A percentile compares a stretch with the other conserved stretches of the same genome.
Conservation (phyloP, 1,140 invertebrate genomes). For the Eurosta solidaginis region DNA sequence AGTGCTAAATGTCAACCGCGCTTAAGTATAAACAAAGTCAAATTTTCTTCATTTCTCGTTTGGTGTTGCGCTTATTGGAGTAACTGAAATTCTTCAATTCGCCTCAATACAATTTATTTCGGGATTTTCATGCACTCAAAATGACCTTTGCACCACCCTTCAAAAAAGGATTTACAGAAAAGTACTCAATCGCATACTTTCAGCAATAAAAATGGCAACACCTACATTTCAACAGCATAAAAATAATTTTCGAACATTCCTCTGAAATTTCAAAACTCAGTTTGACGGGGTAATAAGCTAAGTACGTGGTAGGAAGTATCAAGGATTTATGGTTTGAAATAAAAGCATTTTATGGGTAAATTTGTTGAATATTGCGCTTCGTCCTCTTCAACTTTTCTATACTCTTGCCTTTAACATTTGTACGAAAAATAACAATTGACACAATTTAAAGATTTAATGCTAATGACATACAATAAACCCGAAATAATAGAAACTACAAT, state of each 20-base stretch:
- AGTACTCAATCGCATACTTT: neutral
- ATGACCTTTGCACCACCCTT: neutral
- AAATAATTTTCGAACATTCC: neutral
- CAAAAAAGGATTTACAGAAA: neutral
- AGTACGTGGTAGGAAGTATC: too few species aligned
- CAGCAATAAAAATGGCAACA: neutral
- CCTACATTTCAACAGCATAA: neutral
- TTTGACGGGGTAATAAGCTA: neutral
- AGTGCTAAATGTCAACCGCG: too few species aligned
- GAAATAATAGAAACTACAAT: neutral
- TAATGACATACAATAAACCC: neutral
- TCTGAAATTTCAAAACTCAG: neutral
- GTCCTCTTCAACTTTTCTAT: neutral
- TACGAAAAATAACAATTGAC: neutral
- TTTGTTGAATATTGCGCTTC: too few species aligned
- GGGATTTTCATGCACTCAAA: neutral
- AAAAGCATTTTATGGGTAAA: too few species aligned
- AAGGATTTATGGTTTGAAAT: too few species aligned
- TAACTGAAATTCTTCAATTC: too few species aligned
- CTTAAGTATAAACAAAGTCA: too few species aligned
- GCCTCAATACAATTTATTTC: too few species aligned
- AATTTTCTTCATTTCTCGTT: too few species aligned
- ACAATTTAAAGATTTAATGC: constrained; percentile 2
- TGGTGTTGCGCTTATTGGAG: too few species aligned
- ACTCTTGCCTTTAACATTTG: neutral